phyloP scores from a whole-genome alignment of 1,140 invertebrate genomes.

The Drosophila hydei region DNA sequence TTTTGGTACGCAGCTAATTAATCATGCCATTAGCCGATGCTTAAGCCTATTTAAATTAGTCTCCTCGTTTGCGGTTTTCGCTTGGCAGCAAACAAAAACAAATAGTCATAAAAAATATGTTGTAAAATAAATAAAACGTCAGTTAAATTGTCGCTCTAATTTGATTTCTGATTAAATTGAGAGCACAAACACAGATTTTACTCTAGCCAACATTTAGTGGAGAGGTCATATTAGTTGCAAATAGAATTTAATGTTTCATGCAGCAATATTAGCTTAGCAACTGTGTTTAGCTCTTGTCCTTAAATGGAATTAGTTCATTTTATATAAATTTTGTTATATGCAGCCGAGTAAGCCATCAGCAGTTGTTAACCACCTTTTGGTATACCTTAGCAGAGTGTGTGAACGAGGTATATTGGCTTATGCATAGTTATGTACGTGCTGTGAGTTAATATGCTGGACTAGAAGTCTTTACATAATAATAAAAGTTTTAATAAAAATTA shows the following conservation, averaged over 20 bases:
- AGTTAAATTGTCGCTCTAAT: slow-evolving; percentile 67
- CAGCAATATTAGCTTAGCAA: background rate
- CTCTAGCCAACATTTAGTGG: background rate
- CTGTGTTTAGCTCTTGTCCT: background rate
- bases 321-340: background rate
- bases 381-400: too few species aligned
- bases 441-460: too few species aligned
- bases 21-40: slow-evolving; percentile 45
- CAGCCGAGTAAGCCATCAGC: background rate
- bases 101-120: slow-evolving; percentile 5
- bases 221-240: background rate
- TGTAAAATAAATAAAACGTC: slow-evolving; percentile 33
- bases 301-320: background rate
- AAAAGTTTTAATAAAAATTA: too few species aligned
- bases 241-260: background rate
- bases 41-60: slow-evolving; percentile 70
- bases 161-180: slow-evolving; percentile 39
- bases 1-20: slow-evolving; percentile 27
- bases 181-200: background rate
- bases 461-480: too few species aligned
- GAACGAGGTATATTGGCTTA: too few species aligned
- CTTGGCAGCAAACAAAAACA: slow-evolving; percentile 32
- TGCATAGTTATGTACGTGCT: too few species aligned
- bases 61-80: slow-evolving; percentile 52
- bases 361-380: background rate